Evolutionary conservation across 2,888 invertebrate species (phyloP).

Genomic region (Ennomos fuscantarius): DNA sequence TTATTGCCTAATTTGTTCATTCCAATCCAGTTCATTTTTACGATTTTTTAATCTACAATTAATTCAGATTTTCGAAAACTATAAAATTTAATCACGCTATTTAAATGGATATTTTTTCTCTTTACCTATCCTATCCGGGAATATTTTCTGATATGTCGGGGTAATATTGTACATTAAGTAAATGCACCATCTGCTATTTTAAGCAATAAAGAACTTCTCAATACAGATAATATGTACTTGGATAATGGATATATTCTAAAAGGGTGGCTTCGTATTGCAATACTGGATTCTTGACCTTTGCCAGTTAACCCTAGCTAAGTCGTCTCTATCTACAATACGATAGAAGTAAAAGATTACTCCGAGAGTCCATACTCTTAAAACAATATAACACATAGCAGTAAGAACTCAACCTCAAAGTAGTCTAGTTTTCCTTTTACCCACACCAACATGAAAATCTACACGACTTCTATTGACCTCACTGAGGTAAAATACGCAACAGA

Average conservation of each 20-base stretch:
- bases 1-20: constrained; percentile 41
- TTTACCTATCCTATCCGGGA: constrained; percentile 30
- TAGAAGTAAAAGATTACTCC: constrained; percentile 30
- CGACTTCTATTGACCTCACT: neutral
- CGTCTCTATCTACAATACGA: constrained; percentile 34
- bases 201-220: constrained; percentile 5
- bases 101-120: constrained; percentile 37
- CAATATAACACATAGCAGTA: constrained; percentile 12
- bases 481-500: neutral
- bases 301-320: constrained; percentile 32
- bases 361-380: constrained; percentile 25
- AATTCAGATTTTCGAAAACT: constrained; percentile 43
- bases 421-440: neutral
- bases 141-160: constrained; percentile 12
- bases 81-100: constrained; percentile 39
- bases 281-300: constrained; percentile 36
- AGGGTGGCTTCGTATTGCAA: constrained; percentile 25
- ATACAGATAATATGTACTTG: constrained; percentile 7
- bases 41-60: constrained; percentile 50
- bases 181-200: constrained; percentile 11
- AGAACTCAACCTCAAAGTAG: neutral
- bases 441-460: neutral
- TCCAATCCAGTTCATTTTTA: constrained; percentile 45
- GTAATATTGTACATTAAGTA: constrained; percentile 5
- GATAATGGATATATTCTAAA: constrained; percentile 22